Evolutionary conservation across 2,113 vertebrate genomes (phyloP).

Genomic region (Leuciscus idus): DNA sequence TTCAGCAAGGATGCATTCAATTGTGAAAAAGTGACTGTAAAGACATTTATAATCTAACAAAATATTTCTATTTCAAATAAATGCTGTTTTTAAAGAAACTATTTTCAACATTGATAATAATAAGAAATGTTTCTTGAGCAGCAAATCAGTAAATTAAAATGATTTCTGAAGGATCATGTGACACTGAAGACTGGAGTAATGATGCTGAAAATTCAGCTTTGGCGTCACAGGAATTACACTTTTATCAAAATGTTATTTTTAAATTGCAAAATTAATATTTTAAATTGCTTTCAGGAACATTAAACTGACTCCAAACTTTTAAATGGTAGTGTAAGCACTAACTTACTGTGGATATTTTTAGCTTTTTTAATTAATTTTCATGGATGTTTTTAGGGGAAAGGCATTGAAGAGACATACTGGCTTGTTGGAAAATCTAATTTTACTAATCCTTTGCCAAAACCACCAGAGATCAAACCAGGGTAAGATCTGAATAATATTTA

Average conservation of each 20-base stretch:
- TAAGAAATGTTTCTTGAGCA: background rate
- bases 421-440: conserved; percentile 86
- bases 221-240: too few relatives aligned
- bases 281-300: background rate
- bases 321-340: background rate
- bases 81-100: background rate
- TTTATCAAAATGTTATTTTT: too few relatives aligned
- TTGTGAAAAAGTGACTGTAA: background rate
- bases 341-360: background rate
- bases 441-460: conserved; percentile 84
- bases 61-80: background rate
- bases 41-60: background rate
- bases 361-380: conserved; percentile 10
- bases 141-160: background rate
- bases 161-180: too few relatives aligned
- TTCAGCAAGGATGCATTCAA: background rate
- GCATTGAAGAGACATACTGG: conserved; percentile 92
- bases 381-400: conserved; percentile 83
- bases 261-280: too few relatives aligned
- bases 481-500: conserved; percentile 67
- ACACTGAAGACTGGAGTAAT: too few relatives aligned
- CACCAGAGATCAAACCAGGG: conserved; percentile 86
- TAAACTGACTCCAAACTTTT: background rate
- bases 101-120: background rate
- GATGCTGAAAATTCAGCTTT: too few relatives aligned